Percentiles rank a stretch among this genome's conserved stretches.
phyloP scores from a whole-genome alignment of 2,888 invertebrate species.

The Itoplectis maculator region DNA sequence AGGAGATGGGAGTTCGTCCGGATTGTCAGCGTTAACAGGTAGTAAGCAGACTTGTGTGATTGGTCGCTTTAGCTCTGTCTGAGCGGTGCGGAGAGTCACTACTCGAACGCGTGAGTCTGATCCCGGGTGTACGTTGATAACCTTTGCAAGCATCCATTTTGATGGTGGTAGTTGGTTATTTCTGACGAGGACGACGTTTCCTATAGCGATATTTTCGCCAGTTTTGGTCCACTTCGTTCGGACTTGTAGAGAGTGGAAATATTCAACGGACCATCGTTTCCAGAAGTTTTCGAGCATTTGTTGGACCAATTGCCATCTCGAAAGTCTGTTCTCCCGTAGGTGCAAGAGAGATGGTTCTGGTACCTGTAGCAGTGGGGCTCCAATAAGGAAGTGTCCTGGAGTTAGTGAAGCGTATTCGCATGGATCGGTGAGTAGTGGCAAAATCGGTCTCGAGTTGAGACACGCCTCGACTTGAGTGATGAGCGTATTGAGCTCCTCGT shows the following conservation, averaged over 20 bases:
- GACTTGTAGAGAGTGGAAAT: slow-evolving; percentile 3
- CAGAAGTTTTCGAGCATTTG: slow-evolving; percentile 68
- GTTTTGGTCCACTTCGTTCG: slow-evolving; percentile 35
- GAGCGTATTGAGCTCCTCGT: slow-evolving; percentile 63
- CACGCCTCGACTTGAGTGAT: slow-evolving; percentile 57
- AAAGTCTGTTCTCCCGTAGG: slow-evolving; percentile 21
- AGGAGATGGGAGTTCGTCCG: background rate
- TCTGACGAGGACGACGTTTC: slow-evolving; percentile 27
- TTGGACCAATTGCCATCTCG: slow-evolving; percentile 44
- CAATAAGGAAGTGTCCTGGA: slow-evolving; percentile 67
- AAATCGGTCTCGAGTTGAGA: slow-evolving; percentile 67
- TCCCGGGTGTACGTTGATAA: slow-evolving; percentile 32
- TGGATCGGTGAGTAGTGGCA: slow-evolving; percentile 56
- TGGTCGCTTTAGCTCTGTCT: slow-evolving; percentile 13
- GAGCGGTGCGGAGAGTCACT: slow-evolving; percentile 14
- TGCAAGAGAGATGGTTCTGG: slow-evolving; percentile 50
- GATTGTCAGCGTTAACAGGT: slow-evolving; percentile 17
- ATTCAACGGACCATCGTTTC: slow-evolving; percentile 48
- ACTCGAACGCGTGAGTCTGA: slow-evolving; percentile 28
- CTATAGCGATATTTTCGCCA: slow-evolving; percentile 3
- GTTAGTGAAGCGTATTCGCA: slow-evolving; percentile 63
- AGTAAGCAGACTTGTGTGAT: slow-evolving; percentile 26
- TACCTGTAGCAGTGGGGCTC: slow-evolving; percentile 30
- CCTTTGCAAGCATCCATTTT: slow-evolving; percentile 33
- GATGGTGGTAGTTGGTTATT: slow-evolving; percentile 33